These are phyloP conservation scores for Microcebus ravelobensis DNA, from an alignment of 2,113 vertebrate species.

Conservation along the genomic window DNA sequence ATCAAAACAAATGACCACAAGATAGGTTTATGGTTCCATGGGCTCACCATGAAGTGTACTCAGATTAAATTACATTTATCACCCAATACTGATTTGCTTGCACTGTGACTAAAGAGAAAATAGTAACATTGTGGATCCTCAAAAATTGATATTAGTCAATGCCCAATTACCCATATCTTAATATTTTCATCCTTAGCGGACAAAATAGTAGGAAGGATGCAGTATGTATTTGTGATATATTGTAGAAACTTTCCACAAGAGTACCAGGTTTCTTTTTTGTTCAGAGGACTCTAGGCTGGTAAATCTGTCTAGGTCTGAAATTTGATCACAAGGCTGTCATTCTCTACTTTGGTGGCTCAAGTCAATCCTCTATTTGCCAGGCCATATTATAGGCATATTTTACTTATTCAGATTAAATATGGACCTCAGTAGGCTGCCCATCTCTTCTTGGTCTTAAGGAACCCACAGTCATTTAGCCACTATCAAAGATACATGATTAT, in stretches of 20 bases:
- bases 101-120: not conserved
- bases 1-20: not conserved
- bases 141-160: not conserved
- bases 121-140: not conserved
- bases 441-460: not conserved
- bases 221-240: not conserved
- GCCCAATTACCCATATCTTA: not conserved
- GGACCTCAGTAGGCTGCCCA: not conserved
- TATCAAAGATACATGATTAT: not conserved
- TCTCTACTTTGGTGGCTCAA: not conserved
- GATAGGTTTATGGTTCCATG: not conserved
- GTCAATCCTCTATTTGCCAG: not conserved
- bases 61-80: not conserved
- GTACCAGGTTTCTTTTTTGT: not conserved
- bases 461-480: not conserved
- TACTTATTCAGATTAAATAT: slow-evolving; percentile 3
- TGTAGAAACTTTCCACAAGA: not conserved
- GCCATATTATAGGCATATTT: not conserved
- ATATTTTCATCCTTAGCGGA: not conserved
- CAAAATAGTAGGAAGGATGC: not conserved
- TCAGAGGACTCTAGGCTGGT: not conserved
- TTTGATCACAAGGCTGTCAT: not conserved
- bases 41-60: not conserved
- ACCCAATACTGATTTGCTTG: not conserved
- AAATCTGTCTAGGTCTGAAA: slow-evolving; percentile 10